Evolutionary conservation across 1,140 invertebrate genomes (phyloP), one percentile per base, ranked within the genome.

Genomic region (Melipona quadrifasciata): DNA sequence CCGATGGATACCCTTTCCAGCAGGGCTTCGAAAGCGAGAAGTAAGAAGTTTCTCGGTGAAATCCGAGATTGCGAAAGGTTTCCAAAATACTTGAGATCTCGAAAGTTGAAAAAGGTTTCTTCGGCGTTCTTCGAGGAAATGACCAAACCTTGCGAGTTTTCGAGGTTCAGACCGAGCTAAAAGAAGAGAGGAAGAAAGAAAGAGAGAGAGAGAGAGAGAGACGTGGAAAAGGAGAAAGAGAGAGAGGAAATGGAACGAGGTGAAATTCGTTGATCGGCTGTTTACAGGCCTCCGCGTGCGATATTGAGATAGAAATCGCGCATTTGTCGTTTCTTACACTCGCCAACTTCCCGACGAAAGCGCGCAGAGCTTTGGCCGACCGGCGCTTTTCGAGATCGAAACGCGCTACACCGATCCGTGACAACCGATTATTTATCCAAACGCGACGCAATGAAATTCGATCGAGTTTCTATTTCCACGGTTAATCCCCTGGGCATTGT

Each of bases 261-360:
- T 34, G 76, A 64, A 79, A 83, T 55, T n/a, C n/a, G 11, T 12
- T 24, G 31, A 19, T 16, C 39, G 68, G 12, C 55, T 68, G 55
- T 57, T 71, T 39, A 24, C 65, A 19, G 16, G 21, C 8, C n/a
- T 17, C 24, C 11, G 34, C 81, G n/a, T 31, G 65, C 55, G 72
- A 87, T 68, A 68, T 58, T 39, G 39, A 19, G 27, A 76, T 76
- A 84, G 78, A 81, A 27, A 57, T 73, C 31, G 51, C 31, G 57
- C 10, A 34, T 82, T 85, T 78, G 61, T 55, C 47, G 17, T 84
- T n/a, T 75, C 61, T n/a, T 65, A 8, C 10, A 65, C 80, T 76
- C 53, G 64, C 67, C 5, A 70, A 80, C 72, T 88, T 87, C 71
- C 75, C 31, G 57, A 76, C 80, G 81, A 87, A 65, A 88, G 72